A percentile compares a stretch with the other conserved stretches of the same genome.
Evolutionary conservation across 37 sponge, comb jelly and placozoan species (phyloP).

Genomic region (Theonella swinhoei): DNA sequence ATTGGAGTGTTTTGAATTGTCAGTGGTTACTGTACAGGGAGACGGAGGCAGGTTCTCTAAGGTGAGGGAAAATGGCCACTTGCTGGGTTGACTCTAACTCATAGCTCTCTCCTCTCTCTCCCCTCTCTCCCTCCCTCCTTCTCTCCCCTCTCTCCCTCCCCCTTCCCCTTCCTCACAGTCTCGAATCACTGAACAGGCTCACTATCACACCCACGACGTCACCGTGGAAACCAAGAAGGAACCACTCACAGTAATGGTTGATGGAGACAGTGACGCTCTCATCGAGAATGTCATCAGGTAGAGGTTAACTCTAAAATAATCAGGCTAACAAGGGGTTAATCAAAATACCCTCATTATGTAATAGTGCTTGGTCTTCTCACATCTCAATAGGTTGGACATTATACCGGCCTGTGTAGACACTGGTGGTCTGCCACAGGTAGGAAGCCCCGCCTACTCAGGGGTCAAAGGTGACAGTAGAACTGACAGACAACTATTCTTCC

Average conservation of each 20-base stretch:
- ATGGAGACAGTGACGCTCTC: constrained; percentile 48
- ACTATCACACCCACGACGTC: constrained; percentile 60
- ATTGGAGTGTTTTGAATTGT: constrained; percentile 58
- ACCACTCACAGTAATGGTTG: constrained; percentile 72
- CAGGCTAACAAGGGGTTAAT: neutral
- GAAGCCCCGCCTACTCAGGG: neutral
- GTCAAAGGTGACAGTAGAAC: neutral
- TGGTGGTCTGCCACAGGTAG: neutral
- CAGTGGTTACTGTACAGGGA: constrained; percentile 26
- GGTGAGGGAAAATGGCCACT: neutral
- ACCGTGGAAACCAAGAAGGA: constrained; percentile 71
- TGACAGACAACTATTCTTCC: constrained; percentile 65
- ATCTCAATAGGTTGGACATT: constrained; percentile 57
- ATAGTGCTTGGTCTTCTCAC: neutral
- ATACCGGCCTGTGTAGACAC: constrained; percentile 33
- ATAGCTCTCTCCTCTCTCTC: neutral
- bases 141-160: neutral
- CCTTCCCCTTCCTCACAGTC: constrained; percentile 20
- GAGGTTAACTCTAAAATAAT: neutral
- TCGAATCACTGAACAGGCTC: constrained; percentile 37
- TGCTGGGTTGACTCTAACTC: neutral
- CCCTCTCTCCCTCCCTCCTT: neutral
- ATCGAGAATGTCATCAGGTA: constrained; percentile 82
- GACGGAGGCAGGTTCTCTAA: constrained; percentile 46
- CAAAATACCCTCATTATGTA: neutral